A percentile compares a stretch with the other conserved stretches of the same genome.
Evolutionary conservation across 2,888 invertebrate species (phyloP).

Genomic region (Drosophila meridiana): DNA sequence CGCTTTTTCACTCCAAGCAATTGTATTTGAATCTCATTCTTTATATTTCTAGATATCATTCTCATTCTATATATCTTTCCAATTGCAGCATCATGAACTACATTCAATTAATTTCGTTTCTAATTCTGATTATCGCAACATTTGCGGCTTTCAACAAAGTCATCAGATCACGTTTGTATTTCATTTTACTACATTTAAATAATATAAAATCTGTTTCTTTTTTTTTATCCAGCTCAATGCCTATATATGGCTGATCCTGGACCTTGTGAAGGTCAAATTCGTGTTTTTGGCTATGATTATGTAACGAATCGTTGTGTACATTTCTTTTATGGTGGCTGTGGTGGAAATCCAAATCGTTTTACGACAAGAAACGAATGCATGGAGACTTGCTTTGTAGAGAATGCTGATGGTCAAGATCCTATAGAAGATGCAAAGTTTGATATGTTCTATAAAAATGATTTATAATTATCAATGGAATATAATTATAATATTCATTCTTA

Average conservation of each 20-base stretch:
- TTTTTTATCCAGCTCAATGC: conserved; percentile 41
- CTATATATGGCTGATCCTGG: conserved; percentile 56
- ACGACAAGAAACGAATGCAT: conserved; percentile 53
- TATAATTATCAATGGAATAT: not conserved
- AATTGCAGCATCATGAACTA: not conserved
- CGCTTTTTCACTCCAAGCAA: not conserved
- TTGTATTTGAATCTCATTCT: not conserved
- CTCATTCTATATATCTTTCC: too few relatives aligned
- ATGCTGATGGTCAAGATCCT: conserved; percentile 22
- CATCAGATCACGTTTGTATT: conserved; percentile 35
- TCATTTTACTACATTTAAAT: not conserved
- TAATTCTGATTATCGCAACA: not conserved
- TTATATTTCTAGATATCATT: not conserved
- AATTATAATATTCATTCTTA: not conserved
- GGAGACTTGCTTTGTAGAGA: conserved; percentile 37
- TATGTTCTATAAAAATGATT: conserved; percentile 8
- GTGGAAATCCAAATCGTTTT: conserved; percentile 66
- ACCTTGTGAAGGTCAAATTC: conserved; percentile 36
- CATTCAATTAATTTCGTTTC: not conserved
- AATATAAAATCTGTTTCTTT: not conserved
- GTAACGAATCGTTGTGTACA: conserved; percentile 57
- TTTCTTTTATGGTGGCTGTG: conserved; percentile 62
- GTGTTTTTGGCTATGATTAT: conserved; percentile 65
- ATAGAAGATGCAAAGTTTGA: conserved; percentile 19
- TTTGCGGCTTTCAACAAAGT: conserved; percentile 20